Evolutionary conservation across 2,113 vertebrate species (phyloP).

Genomic region (Camelus bactrianus): DNA sequence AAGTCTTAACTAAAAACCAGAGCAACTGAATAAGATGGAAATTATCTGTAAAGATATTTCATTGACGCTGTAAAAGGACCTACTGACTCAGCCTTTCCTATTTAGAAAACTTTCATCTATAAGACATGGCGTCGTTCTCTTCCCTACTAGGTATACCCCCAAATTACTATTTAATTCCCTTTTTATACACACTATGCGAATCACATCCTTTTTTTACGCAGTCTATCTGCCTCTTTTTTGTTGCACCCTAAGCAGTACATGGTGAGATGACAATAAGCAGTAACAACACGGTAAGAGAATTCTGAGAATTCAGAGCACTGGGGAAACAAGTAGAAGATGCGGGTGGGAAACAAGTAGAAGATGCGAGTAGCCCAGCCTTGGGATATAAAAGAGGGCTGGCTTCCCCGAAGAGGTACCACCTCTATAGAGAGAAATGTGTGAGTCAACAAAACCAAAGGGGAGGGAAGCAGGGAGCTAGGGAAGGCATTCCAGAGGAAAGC

Average conservation of each 20-base stretch:
- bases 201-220: neutral
- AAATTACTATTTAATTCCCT: conserved; percentile 58
- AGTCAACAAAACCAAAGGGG: conserved; percentile 21
- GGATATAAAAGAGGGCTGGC: neutral
- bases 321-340: neutral
- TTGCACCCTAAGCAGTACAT: conserved; percentile 12
- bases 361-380: neutral
- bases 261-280: conserved; percentile 5
- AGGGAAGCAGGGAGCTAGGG: neutral
- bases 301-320: neutral
- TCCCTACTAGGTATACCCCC: neutral
- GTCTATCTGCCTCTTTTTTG: conserved; percentile 11
- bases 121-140: conserved; percentile 15
- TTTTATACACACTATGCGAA: conserved; percentile 2
- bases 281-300: neutral
- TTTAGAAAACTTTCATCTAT: neutral
- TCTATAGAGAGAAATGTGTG: neutral
- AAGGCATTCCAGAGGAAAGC: neutral
- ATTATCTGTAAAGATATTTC: conserved; percentile 28
- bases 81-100: neutral
- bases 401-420: neutral
- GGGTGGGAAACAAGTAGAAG: neutral
- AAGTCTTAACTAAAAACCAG: conserved; percentile 34
- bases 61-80: neutral
- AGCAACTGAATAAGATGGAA: neutral